These are phyloP conservation scores for Paramisgurnus dabryanus DNA, from an alignment of 2,113 vertebrate species.

Conservation along the genomic window DNA sequence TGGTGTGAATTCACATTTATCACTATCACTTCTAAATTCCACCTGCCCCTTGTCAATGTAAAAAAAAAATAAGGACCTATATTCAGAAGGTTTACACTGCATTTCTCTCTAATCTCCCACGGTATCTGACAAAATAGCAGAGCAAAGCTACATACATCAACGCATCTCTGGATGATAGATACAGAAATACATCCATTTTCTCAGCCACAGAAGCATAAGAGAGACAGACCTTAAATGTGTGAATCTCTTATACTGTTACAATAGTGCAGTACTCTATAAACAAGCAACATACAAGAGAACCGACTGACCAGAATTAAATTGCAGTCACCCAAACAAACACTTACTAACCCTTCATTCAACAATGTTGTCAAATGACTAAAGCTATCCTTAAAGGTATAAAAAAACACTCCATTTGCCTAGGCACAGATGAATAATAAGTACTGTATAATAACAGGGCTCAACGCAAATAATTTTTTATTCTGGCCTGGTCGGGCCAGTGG, in stretches of 20 bases:
- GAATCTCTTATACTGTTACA: slow-evolving; percentile 39
- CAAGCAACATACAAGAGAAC: slow-evolving; percentile 18
- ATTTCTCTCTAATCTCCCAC: slow-evolving; percentile 26
- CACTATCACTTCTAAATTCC: background rate
- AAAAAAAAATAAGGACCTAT: background rate
- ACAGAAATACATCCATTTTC: slow-evolving; percentile 50
- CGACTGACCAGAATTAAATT: background rate
- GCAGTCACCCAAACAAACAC: background rate
- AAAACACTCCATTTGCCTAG: too few relatives aligned
- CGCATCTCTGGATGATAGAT: slow-evolving; percentile 51
- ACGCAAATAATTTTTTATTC: too few relatives aligned
- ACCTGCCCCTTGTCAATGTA: slow-evolving; percentile 7
- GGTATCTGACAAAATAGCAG: slow-evolving; percentile 49
- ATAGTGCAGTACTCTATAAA: slow-evolving; percentile 20
- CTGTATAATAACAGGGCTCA: too few relatives aligned
- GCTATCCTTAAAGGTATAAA: too few relatives aligned
- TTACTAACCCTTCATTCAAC: background rate
- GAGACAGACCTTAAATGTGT: slow-evolving; percentile 38
- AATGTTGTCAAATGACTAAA: too few relatives aligned
- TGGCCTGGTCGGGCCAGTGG: too few relatives aligned
- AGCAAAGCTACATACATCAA: slow-evolving; percentile 50
- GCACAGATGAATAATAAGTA: too few relatives aligned
- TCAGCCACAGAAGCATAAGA: slow-evolving; percentile 33
- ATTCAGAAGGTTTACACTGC: slow-evolving; percentile 29
- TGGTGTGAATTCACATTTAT: background rate